phyloP scores from a whole-genome alignment of 2,797 vertebrate genomes.

The Coluber constrictor region DNA sequence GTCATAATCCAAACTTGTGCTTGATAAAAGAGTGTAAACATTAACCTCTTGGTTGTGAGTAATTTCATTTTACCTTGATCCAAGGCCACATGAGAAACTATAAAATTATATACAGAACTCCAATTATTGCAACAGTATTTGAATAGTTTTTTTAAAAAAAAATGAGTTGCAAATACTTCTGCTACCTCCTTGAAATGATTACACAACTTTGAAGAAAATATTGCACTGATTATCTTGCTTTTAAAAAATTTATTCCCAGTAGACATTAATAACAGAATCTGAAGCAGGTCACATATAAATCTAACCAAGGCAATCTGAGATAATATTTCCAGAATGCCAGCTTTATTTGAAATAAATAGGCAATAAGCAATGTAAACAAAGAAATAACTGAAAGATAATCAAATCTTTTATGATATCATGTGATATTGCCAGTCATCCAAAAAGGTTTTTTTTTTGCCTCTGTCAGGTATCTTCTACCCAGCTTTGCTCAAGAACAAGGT shows the following conservation, averaged over 20 bases:
- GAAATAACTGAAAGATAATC: not conserved
- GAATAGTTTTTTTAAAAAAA: not conserved
- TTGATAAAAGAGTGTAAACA: not conserved
- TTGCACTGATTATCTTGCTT: not conserved
- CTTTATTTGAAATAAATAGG: not conserved
- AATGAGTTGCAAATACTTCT: not conserved
- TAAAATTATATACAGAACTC: not conserved
- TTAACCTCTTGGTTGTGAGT: not conserved
- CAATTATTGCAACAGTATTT: not conserved
- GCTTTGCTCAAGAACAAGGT: not conserved
- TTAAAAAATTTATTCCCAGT: not conserved
- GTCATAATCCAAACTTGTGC: not conserved
- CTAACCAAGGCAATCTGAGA: not conserved
- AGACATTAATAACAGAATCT: not conserved
- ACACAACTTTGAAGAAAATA: not conserved
- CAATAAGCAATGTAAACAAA: not conserved
- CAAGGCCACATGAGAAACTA: not conserved
- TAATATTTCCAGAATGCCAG: not conserved
- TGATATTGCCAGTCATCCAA: not conserved
- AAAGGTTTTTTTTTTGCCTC: not conserved
- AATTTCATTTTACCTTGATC: not conserved
- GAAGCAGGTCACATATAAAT: not conserved
- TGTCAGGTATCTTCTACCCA: not conserved
- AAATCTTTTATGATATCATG: not conserved
- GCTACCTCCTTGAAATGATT: not conserved